Conservation (phyloP, 1,140 invertebrate genomes). For the Drosophila nigromelanica region DNA sequence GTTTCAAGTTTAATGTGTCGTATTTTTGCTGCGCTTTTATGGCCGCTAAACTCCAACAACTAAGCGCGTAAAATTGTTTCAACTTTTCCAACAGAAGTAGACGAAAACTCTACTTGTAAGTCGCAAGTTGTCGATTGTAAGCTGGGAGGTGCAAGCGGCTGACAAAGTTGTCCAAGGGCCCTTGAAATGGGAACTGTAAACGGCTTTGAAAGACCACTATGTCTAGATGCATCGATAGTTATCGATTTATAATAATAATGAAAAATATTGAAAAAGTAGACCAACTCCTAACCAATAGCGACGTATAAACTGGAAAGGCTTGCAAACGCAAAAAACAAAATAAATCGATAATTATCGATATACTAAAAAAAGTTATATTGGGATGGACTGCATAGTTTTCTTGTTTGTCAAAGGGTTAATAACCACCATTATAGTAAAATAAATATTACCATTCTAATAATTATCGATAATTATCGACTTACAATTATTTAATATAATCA, state of each 20-base stretch:
- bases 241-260: not conserved
- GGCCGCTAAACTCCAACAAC: slow-evolving; percentile 46
- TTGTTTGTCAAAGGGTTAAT: too few species aligned
- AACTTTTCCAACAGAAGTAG: slow-evolving; percentile 30
- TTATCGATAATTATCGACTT: too few species aligned
- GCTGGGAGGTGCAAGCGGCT: slow-evolving; percentile 28
- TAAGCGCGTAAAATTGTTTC: slow-evolving; percentile 70
- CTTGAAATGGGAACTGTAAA: not conserved
- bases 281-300: too few species aligned
- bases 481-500: too few species aligned
- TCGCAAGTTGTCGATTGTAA: slow-evolving; percentile 24
- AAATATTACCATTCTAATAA: too few species aligned
- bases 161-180: slow-evolving; percentile 47
- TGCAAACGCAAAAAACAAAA: too few species aligned
- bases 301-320: too few species aligned
- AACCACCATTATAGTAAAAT: too few species aligned
- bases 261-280: not conserved
- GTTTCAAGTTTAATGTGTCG: slow-evolving; percentile 60
- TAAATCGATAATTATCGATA: too few species aligned
- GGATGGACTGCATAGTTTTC: too few species aligned
- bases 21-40: slow-evolving; percentile 60
- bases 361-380: too few species aligned
- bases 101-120: slow-evolving; percentile 5
- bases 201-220: not conserved
- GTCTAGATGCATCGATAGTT: not conserved